Evolutionary conservation across 2,113 vertebrate species (phyloP), one percentile per base, ranked within the genome.

Genomic region (Cochlearius cochlearius): DNA sequence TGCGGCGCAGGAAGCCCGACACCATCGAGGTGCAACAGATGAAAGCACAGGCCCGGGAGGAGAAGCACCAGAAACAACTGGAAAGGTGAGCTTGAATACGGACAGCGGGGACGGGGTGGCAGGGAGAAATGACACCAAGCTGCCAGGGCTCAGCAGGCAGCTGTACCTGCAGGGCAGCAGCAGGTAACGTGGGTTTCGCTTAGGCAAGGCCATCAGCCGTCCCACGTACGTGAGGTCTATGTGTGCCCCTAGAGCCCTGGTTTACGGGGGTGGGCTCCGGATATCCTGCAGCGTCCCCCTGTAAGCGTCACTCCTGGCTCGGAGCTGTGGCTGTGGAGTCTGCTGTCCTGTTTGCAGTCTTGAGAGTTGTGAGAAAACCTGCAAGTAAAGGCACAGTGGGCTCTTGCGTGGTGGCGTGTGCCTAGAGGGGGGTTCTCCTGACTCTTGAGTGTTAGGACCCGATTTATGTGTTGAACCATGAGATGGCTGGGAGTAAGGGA

Each of bases 1-100:
- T 99, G 99, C 98, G 99, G 14, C 99, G 99, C 86, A 98, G 99
- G 96, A 99, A 99, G 96, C 99, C 99, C 0, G 99, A 99, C 98
- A 99, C 99, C 56, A 99, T 99, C 11, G 99, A 99, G 97, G 99
- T 99, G 89, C 99, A 99, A 95, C 99, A 99, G 98, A 99, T 99
- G 99, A 99, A 99, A 98, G 99, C 99, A 4, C 99, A 99, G 98
- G 99, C 99, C 67, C 97, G 98, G 13, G 99, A 99, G 96, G 99
- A 99, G 97, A 99, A 99, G 97, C 98, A 99, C 19, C 98, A 99
- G 95, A 99, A 98, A 74, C 98, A 99, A 50, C 75, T 98, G 98
- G 99, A 99, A 97, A 98, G 98, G 99, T 99, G 94, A 55, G 95
- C 11, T 18, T 34, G 85, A 38, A 22, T 10, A 10, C 1, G 19